Evolutionary conservation across 1,140 invertebrate genomes (phyloP).

Genomic region (Globodera rostochiensis): DNA sequence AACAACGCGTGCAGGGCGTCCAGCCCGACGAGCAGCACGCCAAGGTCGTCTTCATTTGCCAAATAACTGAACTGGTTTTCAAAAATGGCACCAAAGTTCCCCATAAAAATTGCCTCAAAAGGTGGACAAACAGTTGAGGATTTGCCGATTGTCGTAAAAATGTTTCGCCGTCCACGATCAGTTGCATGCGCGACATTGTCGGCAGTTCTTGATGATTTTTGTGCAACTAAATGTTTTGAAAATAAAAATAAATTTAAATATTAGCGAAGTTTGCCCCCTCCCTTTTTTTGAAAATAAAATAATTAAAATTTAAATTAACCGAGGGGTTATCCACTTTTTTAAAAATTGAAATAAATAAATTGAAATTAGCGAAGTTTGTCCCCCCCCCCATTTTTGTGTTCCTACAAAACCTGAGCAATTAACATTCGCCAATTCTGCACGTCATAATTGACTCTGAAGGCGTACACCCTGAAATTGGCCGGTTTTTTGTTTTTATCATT

Average conservation of each 20-base stretch:
- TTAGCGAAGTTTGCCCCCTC: not conserved
- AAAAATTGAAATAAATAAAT: too few species aligned
- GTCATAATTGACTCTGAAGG: constrained; percentile 63
- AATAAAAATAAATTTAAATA: constrained; percentile 21
- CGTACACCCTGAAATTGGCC: constrained; percentile 46
- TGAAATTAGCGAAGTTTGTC: too few species aligned
- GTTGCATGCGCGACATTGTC: constrained; percentile 60
- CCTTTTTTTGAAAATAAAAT: too few species aligned
- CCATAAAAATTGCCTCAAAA: constrained; percentile 46
- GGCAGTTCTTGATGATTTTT: constrained; percentile 59
- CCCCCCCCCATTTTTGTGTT: constrained; percentile 1
- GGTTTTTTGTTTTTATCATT: constrained; percentile 42
- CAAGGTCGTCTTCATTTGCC: constrained; percentile 55
- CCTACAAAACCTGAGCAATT: constrained; percentile 50
- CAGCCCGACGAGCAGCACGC: constrained; percentile 57
- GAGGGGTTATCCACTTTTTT: too few species aligned
- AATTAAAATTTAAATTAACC: too few species aligned
- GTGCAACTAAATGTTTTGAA: constrained; percentile 48
- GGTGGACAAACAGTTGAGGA: constrained; percentile 61
- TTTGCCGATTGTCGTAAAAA: constrained; percentile 57
- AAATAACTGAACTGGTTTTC: constrained; percentile 46
- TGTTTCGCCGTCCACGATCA: constrained; percentile 60
- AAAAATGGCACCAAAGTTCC: constrained; percentile 15
- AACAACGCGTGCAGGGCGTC: constrained; percentile 59
- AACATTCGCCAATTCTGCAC: constrained; percentile 60